phyloP scores from a whole-genome alignment of 2,888 invertebrate species.

The Epistrophe grossulariae region DNA sequence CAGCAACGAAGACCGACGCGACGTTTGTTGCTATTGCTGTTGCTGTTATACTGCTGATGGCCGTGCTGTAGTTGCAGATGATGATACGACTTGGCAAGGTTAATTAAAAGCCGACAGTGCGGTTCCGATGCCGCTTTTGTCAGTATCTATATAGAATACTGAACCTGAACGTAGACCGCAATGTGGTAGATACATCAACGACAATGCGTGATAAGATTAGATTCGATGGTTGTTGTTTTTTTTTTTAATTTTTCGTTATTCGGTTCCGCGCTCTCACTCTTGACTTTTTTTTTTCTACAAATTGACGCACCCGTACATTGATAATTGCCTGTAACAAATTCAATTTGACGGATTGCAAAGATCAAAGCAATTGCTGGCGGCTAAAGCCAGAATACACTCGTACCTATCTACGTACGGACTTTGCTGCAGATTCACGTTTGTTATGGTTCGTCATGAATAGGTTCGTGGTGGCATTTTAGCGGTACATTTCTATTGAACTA shows the following conservation, averaged over 20 bases:
- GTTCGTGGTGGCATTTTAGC: slow-evolving; percentile 56
- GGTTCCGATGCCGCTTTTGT: slow-evolving; percentile 35
- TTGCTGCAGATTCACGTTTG: slow-evolving; percentile 25
- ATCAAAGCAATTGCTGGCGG: slow-evolving; percentile 68
- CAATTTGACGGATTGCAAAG: slow-evolving; percentile 73
- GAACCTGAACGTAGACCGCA: slow-evolving; percentile 40
- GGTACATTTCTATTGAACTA: slow-evolving; percentile 55
- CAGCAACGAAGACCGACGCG: background rate
- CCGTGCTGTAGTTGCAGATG: slow-evolving; percentile 14
- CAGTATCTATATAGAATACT: slow-evolving; percentile 4
- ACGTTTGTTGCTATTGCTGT: slow-evolving; percentile 1
- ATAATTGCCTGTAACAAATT: slow-evolving; percentile 74
- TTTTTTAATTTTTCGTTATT: slow-evolving; percentile 11
- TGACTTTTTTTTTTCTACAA: slow-evolving; percentile 54
- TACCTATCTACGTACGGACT: background rate
- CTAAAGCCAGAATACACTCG: slow-evolving; percentile 12
- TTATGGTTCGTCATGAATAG: slow-evolving; percentile 30
- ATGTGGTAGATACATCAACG: slow-evolving; percentile 41
- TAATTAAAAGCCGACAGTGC: slow-evolving; percentile 72
- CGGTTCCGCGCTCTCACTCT: slow-evolving; percentile 39
- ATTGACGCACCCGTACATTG: slow-evolving; percentile 71
- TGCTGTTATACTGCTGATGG: background rate
- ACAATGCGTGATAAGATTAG: slow-evolving; percentile 64
- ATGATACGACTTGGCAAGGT: slow-evolving; percentile 72
- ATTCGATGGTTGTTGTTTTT: slow-evolving; percentile 39